A percentile compares a stretch with the other conserved stretches of the same genome.
Evolutionary conservation across 2,797 vertebrate genomes (phyloP).

Genomic region (Alectoris magna): DNA sequence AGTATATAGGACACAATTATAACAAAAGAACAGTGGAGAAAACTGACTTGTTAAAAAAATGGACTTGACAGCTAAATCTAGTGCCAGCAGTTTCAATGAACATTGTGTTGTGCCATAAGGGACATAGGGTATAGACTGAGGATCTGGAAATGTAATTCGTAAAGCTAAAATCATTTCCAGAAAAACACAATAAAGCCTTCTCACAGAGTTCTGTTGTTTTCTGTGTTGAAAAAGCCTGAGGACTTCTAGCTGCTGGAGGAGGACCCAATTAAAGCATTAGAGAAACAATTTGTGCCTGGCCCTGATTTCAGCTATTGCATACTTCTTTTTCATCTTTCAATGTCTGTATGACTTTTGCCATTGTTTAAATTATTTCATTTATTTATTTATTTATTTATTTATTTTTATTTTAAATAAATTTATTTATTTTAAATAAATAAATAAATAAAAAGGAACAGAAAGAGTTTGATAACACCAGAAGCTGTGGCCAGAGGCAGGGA

Average conservation of each 20-base stretch:
- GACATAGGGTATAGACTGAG: not conserved
- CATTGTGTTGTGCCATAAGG: not conserved
- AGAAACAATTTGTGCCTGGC: not conserved
- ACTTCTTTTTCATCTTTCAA: not conserved
- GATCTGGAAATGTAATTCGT: not conserved
- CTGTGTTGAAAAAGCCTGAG: not conserved
- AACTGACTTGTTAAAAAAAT: not conserved
- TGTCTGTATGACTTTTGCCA: not conserved
- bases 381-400: not conserved
- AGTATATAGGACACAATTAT: not conserved
- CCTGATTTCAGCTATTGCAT: not conserved
- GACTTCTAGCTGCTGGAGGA: not conserved
- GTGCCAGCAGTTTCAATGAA: not conserved
- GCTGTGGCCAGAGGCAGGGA: not conserved
- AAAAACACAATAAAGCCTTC: not conserved
- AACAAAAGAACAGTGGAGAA: not conserved
- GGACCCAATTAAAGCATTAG: not conserved
- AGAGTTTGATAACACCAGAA: not conserved
- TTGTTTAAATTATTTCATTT: not conserved
- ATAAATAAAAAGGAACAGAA: not conserved
- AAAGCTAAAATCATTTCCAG: not conserved
- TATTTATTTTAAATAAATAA: not conserved
- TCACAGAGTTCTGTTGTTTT: not conserved
- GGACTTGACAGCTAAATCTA: not conserved
- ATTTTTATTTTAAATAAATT: not conserved